Percentiles rank a stretch among this genome's conserved stretches.
phyloP scores from a whole-genome alignment of 1,140 invertebrate genomes.

The Theocolax elegans region DNA sequence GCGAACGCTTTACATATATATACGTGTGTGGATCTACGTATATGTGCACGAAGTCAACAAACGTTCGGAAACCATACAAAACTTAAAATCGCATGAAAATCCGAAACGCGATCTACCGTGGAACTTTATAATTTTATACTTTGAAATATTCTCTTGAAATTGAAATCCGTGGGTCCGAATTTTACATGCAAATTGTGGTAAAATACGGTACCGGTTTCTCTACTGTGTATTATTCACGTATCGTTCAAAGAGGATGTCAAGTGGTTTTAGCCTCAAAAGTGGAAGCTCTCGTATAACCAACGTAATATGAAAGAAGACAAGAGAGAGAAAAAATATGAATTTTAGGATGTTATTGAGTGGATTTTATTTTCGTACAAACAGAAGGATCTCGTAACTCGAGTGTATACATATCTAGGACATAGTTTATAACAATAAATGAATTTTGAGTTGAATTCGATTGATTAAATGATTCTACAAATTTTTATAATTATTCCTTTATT shows the following conservation, averaged over 20 bases:
- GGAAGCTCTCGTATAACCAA: background rate
- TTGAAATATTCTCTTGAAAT: slow-evolving; percentile 7
- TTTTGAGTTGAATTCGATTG: too few species aligned
- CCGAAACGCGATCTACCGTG: too few species aligned
- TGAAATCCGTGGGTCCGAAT: background rate
- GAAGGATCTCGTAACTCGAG: background rate
- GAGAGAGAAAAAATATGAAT: background rate
- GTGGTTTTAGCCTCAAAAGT: background rate
- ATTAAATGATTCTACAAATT: too few species aligned
- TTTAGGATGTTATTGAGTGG: background rate
- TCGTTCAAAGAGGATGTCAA: slow-evolving; percentile 12
- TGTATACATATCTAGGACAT: background rate
- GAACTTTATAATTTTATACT: too few species aligned
- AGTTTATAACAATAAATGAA: too few species aligned
- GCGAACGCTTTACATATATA: too few species aligned
- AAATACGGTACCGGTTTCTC: background rate
- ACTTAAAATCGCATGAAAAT: too few species aligned
- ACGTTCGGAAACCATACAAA: too few species aligned
- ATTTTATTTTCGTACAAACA: background rate
- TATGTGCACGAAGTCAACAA: too few species aligned
- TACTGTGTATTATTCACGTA: slow-evolving; percentile 9
- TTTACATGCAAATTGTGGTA: slow-evolving; percentile 15
- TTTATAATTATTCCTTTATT: too few species aligned
- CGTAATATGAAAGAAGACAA: background rate
- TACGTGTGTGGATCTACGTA: too few species aligned